A percentile compares a stretch with the other conserved stretches of the same genome.
Conservation (phyloP, 2,888 invertebrate genomes). For the Lissocephala sabroskyi region DNA sequence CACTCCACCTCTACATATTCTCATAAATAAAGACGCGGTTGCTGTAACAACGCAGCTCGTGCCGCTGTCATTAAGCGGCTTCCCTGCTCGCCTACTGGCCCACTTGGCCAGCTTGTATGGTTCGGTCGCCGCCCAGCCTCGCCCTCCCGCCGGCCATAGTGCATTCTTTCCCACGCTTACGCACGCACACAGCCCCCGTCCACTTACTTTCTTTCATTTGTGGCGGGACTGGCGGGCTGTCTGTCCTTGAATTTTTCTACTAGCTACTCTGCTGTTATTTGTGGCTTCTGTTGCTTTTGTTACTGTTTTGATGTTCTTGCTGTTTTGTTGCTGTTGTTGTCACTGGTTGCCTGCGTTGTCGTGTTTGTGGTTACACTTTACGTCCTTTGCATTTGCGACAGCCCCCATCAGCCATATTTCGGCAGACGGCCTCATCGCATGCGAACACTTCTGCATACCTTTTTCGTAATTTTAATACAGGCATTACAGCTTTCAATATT, state of each 20-base stretch:
- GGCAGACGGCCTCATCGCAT: constrained; percentile 2
- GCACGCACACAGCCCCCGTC: constrained; percentile 1
- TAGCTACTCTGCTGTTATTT: too few species aligned
- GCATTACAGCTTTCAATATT: not conserved
- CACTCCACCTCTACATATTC: constrained; percentile 8
- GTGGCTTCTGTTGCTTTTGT: constrained; percentile 30
- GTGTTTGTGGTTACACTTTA: constrained; percentile 62
- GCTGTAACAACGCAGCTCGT: not conserved
- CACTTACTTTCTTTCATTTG: too few species aligned
- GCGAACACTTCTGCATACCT: not conserved
- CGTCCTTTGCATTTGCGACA: constrained; percentile 36
- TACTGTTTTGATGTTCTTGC: constrained; percentile 27
- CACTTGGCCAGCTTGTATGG: not conserved
- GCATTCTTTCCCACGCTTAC: not conserved
- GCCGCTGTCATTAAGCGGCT: too few species aligned
- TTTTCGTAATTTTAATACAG: not conserved
- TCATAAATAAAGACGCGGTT: constrained; percentile 31
- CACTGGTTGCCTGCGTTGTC: constrained; percentile 47
- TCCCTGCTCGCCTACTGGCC: not conserved
- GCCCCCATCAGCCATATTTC: constrained; percentile 4
- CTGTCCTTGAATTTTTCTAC: constrained; percentile 11
- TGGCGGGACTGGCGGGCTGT: too few species aligned
- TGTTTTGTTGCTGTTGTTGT: constrained; percentile 25
- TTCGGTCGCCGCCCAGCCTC: too few species aligned
- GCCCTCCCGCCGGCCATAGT: too few species aligned